Percentiles rank a stretch among this genome's conserved stretches.
Conservation (phyloP, 2,888 invertebrate genomes). For the Drosophila anceps region DNA sequence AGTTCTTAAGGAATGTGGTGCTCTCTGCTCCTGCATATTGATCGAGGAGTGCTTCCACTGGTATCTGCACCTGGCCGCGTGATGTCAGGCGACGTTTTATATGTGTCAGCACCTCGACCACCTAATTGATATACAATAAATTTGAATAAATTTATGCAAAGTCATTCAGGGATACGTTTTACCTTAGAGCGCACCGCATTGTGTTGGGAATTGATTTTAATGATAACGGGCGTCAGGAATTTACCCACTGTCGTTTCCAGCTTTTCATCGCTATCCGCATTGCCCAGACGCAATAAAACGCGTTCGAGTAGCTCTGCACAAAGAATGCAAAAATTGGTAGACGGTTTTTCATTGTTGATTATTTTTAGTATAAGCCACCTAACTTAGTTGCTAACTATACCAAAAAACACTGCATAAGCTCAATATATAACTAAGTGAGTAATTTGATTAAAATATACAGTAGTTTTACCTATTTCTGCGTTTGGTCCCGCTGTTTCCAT, state of each 20-base stretch:
- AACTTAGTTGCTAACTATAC: background rate
- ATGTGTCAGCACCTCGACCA: slow-evolving; percentile 96
- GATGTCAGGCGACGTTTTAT: slow-evolving; percentile 96
- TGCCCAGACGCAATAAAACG: slow-evolving; percentile 94
- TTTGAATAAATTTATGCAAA: slow-evolving; percentile 35
- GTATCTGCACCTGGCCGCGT: slow-evolving; percentile 92
- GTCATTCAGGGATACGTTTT: slow-evolving; percentile 49
- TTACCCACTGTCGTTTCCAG: slow-evolving; percentile 91
- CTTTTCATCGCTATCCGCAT: slow-evolving; percentile 95
- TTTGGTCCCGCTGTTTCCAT: slow-evolving; percentile 83
- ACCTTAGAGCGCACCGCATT: slow-evolving; percentile 92
- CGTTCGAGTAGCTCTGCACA: slow-evolving; percentile 92
- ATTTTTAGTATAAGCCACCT: background rate
- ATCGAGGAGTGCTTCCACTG: slow-evolving; percentile 92
- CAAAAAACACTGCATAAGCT: background rate
- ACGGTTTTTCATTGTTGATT: background rate
- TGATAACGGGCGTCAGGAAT: slow-evolving; percentile 94
- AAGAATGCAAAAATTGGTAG: slow-evolving; percentile 25
- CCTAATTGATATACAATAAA: slow-evolving; percentile 86
- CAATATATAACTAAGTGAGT: background rate
- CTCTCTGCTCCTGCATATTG: slow-evolving; percentile 90
- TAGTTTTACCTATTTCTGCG: slow-evolving; percentile 85
- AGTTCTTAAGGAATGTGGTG: slow-evolving; percentile 93
- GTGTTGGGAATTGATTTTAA: slow-evolving; percentile 95
- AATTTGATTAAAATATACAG: slow-evolving; percentile 11